Conservation (phyloP, 2,797 vertebrate species). For the Ambastaia sidthimunki region DNA sequence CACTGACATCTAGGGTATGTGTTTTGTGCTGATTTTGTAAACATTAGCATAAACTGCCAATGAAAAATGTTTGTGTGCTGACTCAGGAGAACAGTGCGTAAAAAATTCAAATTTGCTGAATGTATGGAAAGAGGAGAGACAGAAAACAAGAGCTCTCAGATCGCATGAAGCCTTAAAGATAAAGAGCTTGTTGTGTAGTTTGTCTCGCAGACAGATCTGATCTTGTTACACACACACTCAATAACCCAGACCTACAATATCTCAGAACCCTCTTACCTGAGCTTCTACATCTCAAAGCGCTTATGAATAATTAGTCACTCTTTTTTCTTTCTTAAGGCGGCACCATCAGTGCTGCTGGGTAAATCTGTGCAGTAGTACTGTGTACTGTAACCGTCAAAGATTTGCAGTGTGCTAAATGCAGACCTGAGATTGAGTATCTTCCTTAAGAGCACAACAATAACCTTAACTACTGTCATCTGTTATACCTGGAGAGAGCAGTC, state of each 20-base stretch:
- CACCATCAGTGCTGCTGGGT: not conserved
- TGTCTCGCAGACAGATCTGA: not conserved
- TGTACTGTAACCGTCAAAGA: not conserved
- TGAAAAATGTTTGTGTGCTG: not conserved
- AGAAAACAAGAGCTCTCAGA: not conserved
- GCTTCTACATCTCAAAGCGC: not conserved
- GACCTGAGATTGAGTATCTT: not conserved
- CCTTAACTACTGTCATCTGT: not conserved
- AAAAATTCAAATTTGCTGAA: slow-evolving; percentile 12
- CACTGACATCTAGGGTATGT: not conserved
- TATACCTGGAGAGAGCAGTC: not conserved
- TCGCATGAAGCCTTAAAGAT: not conserved
- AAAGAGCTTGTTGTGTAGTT: not conserved
- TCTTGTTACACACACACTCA: not conserved
- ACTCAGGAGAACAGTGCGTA: not conserved
- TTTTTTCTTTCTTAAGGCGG: not conserved
- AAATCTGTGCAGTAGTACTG: not conserved
- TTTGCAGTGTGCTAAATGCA: not conserved
- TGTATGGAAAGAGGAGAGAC: not conserved
- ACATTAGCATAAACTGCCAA: not conserved
- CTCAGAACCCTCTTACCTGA: not conserved
- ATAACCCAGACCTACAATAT: not conserved
- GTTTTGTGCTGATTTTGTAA: slow-evolving; percentile 1
- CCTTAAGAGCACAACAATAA: not conserved
- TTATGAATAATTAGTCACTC: not conserved